Evolutionary conservation across 1,140 invertebrate species (phyloP).

Genomic region (Solenopsis fugax): DNA sequence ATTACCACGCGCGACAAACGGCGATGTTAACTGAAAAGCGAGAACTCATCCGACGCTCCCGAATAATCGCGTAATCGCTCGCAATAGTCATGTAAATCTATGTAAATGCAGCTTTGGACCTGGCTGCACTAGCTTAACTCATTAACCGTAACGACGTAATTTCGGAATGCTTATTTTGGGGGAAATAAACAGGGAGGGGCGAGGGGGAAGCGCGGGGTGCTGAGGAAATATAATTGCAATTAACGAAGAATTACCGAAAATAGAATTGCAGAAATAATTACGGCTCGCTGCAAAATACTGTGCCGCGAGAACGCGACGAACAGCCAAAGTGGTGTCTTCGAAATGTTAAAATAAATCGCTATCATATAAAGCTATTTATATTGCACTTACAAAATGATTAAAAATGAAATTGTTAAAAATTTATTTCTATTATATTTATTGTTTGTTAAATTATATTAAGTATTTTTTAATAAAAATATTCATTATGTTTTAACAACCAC

Average conservation of each 20-base stretch:
- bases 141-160: constrained; percentile 30
- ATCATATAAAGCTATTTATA: too few relatives aligned
- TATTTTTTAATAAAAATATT: too few relatives aligned
- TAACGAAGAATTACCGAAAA: constrained; percentile 16
- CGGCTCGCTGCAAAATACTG: neutral
- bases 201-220: too few relatives aligned
- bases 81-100: constrained; percentile 47
- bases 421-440: too few relatives aligned
- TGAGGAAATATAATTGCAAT: constrained; percentile 23
- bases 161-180: constrained; percentile 10
- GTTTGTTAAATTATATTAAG: too few relatives aligned
- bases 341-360: too few relatives aligned
- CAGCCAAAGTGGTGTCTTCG: neutral
- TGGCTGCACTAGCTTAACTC: constrained; percentile 30
- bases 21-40: constrained; percentile 34
- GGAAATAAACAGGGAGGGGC: neutral
- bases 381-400: too few relatives aligned
- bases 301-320: neutral
- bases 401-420: too few relatives aligned
- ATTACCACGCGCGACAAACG: constrained; percentile 15
- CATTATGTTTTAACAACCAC: too few relatives aligned
- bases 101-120: constrained; percentile 23
- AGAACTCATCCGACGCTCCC: constrained; percentile 22
- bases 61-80: constrained; percentile 36
- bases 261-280: constrained; percentile 34